Percentiles rank a stretch among this genome's conserved stretches.
These are phyloP conservation scores for Dorcus parallelipipedus DNA, from an alignment of 2,888 invertebrate genomes.

Conservation along the genomic window DNA sequence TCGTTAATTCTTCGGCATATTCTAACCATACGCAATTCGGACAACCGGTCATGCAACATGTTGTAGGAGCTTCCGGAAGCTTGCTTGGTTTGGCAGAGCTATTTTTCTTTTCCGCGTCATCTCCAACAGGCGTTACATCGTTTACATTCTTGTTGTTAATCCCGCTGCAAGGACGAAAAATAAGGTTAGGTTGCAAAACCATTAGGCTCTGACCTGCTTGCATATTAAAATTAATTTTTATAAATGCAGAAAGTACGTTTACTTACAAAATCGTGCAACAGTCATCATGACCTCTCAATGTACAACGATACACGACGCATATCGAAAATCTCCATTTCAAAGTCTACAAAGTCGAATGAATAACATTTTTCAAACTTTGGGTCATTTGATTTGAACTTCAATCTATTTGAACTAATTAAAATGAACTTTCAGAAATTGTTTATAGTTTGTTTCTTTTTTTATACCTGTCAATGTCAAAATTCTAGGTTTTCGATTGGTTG, in stretches of 20 bases:
- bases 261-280: background rate
- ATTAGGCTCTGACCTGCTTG: conserved; percentile 15
- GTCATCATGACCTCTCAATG: background rate
- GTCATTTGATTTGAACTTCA: background rate
- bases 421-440: too few relatives aligned
- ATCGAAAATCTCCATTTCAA: background rate
- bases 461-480: too few relatives aligned
- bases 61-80: conserved; percentile 70
- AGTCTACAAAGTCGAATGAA: background rate
- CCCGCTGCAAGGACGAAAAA: conserved; percentile 10
- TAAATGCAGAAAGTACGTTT: background rate
- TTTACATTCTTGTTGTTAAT: background rate
- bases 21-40: conserved; percentile 90
- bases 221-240: conserved; percentile 8
- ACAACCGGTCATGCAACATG: conserved; percentile 91
- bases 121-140: background rate
- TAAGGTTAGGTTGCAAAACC: conserved; percentile 13
- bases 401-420: too few relatives aligned
- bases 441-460: too few relatives aligned
- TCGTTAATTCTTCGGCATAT: conserved; percentile 76
- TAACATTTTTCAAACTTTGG: background rate
- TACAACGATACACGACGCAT: background rate
- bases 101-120: too few relatives aligned
- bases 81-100: background rate
- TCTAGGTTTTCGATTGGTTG: too few relatives aligned